Base-by-base conservation (phyloP, 2,113 vertebrate genomes). In the Oncorhynchus gorbuscha region DNA sequence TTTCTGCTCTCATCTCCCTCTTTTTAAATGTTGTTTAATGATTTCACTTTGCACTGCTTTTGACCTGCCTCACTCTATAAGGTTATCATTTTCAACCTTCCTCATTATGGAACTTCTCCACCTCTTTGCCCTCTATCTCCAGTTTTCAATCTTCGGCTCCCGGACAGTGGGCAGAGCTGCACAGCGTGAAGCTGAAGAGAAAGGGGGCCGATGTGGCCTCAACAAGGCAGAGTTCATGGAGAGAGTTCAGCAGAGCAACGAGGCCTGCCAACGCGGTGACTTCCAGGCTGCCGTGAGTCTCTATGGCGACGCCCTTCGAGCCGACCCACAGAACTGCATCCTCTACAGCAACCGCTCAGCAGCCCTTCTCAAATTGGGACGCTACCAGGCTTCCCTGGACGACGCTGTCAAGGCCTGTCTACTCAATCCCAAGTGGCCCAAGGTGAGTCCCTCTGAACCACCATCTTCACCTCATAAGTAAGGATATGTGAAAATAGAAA, bases 281-380 rank as follows among this genome's bases (percentile, higher is more conserved):
- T 99, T 98, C 80, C 92, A 94, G 76, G 93, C 90, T 0, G 98
- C 97, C 0, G 94, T 99, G 8, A 83, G 85, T 69, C 84, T 99
- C 51, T 99, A 99, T 90, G 92, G 93, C 0, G 96, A 97, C 48
- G 95, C 96, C 9, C 2, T 99, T 91, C 93, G 87, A 0, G 95
- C 95, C 0, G 97, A 99, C 74, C 97, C 97, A 1, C 97, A 97
- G 93, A 99, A 99, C 93, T 99, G 97, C 93, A 97, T 98, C 72
- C 94, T 99, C 73, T 99, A 97, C 86, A 97, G 98, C 76, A 99
- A 99, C 82, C 94, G 98, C 0, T 97, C 98, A 0, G 98, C 96
- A 2, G 97, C 97, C 3, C 94, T 93, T 74, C 93, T 97, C 90
- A 98, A 97, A 83, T 93, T 96, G 81, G 95, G 96, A 1, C 93